These are phyloP conservation scores for Bombus superbus DNA, from an alignment of 1,140 invertebrate species.

Conservation along the genomic window DNA sequence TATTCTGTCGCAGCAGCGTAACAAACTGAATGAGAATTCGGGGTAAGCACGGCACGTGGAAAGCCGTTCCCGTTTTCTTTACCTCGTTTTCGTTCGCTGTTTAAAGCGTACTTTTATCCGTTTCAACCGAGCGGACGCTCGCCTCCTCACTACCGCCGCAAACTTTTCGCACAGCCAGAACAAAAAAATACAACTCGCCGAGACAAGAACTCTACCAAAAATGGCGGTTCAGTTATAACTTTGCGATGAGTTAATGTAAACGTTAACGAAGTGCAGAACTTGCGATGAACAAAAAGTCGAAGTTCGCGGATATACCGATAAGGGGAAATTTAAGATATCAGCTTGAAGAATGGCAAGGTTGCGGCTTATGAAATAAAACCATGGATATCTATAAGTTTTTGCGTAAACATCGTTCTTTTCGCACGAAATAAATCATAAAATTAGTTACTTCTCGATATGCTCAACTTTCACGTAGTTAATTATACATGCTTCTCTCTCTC, in stretches of 20 bases:
- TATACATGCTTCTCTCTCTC: too few relatives aligned
- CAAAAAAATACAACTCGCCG: background rate
- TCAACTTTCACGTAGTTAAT: too few relatives aligned
- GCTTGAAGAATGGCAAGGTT: background rate
- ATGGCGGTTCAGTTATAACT: slow-evolving; percentile 9
- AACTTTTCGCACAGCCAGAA: background rate
- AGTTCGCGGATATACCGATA: background rate
- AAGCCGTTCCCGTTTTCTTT: slow-evolving; percentile 10
- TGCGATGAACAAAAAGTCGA: background rate
- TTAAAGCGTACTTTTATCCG: background rate
- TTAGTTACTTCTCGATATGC: too few relatives aligned
- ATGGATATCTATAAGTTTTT: too few relatives aligned
- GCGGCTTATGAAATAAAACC: too few relatives aligned
- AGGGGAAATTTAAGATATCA: slow-evolving; percentile 10
- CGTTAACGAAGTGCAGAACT: slow-evolving; percentile 11
- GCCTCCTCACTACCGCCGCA: background rate
- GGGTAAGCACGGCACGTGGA: background rate
- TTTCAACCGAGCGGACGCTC: slow-evolving; percentile 2
- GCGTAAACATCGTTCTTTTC: too few relatives aligned
- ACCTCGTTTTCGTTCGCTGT: background rate
- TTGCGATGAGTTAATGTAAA: slow-evolving; percentile 8
- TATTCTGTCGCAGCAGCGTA: background rate
- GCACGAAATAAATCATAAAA: too few relatives aligned
- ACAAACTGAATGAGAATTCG: slow-evolving; percentile 8
- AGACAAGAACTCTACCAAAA: background rate